These are phyloP conservation scores for Seladonia tumulorum DNA, from an alignment of 2,888 invertebrate genomes.

Conservation along the genomic window DNA sequence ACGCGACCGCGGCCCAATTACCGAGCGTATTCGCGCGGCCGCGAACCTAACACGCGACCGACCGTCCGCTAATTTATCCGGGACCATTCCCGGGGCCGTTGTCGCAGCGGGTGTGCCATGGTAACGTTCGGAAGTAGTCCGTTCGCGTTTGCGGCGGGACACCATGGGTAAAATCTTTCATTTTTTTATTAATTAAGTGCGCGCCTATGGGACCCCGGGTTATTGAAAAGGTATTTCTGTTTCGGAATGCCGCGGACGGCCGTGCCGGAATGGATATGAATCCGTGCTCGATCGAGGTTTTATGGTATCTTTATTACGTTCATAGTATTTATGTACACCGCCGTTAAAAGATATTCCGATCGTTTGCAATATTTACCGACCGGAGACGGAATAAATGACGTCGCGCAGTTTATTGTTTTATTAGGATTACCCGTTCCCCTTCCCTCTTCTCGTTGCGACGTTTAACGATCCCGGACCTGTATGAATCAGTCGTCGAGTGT, in stretches of 20 bases:
- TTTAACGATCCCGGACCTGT: background rate
- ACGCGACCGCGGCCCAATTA: conserved; percentile 63
- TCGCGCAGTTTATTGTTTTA: background rate
- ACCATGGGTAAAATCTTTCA: conserved; percentile 14
- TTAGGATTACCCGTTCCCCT: background rate
- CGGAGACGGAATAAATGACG: background rate
- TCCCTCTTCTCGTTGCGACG: background rate
- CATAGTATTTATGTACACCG: background rate
- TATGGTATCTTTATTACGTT: background rate
- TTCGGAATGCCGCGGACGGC: background rate
- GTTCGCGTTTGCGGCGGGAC: conserved; percentile 22
- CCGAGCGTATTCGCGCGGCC: conserved; percentile 38
- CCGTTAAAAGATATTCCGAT: background rate
- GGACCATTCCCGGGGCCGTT: conserved; percentile 25
- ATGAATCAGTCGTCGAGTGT: background rate
- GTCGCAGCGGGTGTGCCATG: conserved; percentile 28
- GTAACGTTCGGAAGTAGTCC: conserved; percentile 30
- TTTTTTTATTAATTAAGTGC: conserved; percentile 9
- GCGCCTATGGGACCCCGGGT: background rate
- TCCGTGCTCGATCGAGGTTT: background rate
- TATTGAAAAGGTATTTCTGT: conserved; percentile 3
- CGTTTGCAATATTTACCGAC: background rate
- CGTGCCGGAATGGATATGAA: background rate
- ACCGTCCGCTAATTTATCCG: conserved; percentile 60
- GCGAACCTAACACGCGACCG: conserved; percentile 49